phyloP scores from a whole-genome alignment of 2,113 vertebrate genomes.

The Indicator indicator region DNA sequence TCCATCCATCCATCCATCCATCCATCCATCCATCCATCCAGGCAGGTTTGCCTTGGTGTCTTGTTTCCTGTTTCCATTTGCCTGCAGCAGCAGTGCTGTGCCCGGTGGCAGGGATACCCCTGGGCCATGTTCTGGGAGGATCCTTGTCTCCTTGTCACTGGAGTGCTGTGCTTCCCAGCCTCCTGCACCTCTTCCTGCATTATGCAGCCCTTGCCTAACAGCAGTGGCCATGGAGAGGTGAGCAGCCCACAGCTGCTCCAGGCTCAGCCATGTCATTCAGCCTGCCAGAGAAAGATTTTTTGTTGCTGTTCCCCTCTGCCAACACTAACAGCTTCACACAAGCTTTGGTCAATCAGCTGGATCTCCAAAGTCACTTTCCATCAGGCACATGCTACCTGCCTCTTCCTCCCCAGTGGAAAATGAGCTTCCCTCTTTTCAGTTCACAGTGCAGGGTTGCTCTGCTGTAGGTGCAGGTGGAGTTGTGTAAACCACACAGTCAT shows the following conservation, averaged over 20 bases:
- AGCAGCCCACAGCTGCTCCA: background rate
- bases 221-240: background rate
- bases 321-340: background rate
- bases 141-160: background rate
- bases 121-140: background rate
- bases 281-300: background rate
- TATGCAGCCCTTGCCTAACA: background rate
- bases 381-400: fast-evolving
- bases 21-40: too few species aligned
- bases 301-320: background rate
- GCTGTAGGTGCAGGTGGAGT: background rate
- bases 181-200: background rate
- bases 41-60: background rate
- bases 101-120: background rate
- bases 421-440: background rate
- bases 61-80: background rate
- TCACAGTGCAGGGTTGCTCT: background rate
- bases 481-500: too few species aligned
- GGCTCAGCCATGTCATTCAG: background rate
- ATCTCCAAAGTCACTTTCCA: background rate
- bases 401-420: background rate
- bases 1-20: too few species aligned
- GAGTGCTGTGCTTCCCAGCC: background rate
- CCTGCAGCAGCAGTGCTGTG: background rate
- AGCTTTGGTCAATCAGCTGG: background rate